Conservation (phyloP, 2,797 vertebrate species). For the Jordanella pulchra region DNA sequence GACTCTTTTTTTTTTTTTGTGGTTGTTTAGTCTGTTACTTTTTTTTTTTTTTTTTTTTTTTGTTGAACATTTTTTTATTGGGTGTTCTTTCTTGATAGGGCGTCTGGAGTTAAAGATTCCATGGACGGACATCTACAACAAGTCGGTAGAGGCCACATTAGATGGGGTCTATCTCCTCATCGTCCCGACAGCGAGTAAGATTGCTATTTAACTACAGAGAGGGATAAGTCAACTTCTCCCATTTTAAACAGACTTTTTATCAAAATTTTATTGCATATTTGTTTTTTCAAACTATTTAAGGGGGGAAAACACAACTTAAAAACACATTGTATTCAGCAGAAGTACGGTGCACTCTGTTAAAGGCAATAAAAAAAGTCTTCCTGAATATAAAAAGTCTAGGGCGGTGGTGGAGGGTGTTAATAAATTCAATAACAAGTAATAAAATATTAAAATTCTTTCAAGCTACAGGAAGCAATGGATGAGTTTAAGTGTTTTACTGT, state of each 20-base stretch:
- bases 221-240: neutral
- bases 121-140: conserved; percentile 96
- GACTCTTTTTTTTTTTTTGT: neutral
- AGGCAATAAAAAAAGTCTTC: neutral
- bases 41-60: neutral
- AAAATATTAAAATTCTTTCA: neutral
- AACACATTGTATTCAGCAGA: neutral
- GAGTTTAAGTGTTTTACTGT: neutral
- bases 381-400: too few species aligned
- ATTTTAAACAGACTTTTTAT: neutral
- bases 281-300: neutral
- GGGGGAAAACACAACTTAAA: neutral
- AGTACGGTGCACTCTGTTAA: neutral
- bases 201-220: neutral
- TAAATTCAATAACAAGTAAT: neutral
- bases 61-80: conserved; percentile 8
- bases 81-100: conserved; percentile 70
- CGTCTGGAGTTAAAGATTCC: conserved; percentile 93
- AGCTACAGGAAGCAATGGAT: neutral
- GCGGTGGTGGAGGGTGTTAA: neutral
- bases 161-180: conserved; percentile 95
- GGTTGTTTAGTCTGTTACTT: too few species aligned
- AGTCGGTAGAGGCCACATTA: conserved; percentile 94
- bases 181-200: conserved; percentile 97
- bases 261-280: neutral